A percentile compares a stretch with the other conserved stretches of the same genome.
phyloP scores from a whole-genome alignment of 1,140 invertebrate genomes.

The Galleria mellonella region DNA sequence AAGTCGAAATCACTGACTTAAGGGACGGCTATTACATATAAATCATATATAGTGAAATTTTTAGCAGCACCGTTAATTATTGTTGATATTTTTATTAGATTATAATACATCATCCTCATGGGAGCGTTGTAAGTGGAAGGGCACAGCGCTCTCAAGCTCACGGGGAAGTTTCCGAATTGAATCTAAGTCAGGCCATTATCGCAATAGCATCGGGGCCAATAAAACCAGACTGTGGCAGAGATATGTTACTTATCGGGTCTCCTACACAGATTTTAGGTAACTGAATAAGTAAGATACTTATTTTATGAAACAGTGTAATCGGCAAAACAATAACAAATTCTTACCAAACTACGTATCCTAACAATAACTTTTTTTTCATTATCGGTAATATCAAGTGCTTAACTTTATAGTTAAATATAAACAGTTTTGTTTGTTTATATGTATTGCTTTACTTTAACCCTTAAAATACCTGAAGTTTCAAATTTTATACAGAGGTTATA shows the following conservation, averaged over 20 bases:
- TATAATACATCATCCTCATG: constrained; percentile 87
- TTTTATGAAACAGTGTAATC: too few relatives aligned
- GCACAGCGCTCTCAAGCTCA: constrained; percentile 76
- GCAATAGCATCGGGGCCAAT: constrained; percentile 81
- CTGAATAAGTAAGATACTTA: not conserved
- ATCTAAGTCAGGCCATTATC: constrained; percentile 87
- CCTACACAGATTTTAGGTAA: constrained; percentile 85
- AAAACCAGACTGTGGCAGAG: constrained; percentile 79
- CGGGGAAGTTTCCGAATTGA: constrained; percentile 84
- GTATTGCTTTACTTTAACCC: not conserved
- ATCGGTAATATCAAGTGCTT: too few relatives aligned
- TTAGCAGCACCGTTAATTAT: too few relatives aligned
- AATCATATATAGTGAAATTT: too few relatives aligned
- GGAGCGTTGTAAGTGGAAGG: constrained; percentile 72
- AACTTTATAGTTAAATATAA: too few relatives aligned
- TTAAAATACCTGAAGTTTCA: not conserved
- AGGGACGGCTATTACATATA: too few relatives aligned
- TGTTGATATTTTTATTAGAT: constrained; percentile 74
- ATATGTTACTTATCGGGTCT: constrained; percentile 89
- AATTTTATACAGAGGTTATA: too few relatives aligned
- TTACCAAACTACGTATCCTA: too few relatives aligned
- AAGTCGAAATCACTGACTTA: too few relatives aligned
- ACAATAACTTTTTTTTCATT: too few relatives aligned
- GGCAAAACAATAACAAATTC: too few relatives aligned
- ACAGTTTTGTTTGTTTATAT: too few relatives aligned